These are phyloP conservation scores for Pachypsylla venusta DNA, from an alignment of 1,140 invertebrate genomes.

Conservation along the genomic window DNA sequence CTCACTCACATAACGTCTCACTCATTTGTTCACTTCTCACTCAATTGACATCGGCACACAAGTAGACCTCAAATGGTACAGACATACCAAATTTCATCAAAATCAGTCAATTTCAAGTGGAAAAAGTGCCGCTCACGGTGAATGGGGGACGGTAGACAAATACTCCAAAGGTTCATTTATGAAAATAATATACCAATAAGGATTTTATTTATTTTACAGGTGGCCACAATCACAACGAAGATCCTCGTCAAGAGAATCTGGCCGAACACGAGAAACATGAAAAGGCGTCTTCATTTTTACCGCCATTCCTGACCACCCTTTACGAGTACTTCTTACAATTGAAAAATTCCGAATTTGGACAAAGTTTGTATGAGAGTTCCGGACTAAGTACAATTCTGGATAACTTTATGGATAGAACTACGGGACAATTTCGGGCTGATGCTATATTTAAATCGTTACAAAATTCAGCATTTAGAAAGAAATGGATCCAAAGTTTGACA, in stretches of 20 bases:
- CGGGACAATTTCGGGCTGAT: slow-evolving; percentile 36
- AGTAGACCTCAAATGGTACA: too few species aligned
- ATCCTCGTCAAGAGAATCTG: slow-evolving; percentile 29
- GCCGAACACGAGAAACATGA: slow-evolving; percentile 38
- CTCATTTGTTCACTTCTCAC: too few species aligned
- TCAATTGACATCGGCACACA: too few species aligned
- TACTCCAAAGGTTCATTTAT: too few species aligned
- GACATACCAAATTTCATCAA: slow-evolving; percentile 35
- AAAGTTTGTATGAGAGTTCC: slow-evolving; percentile 51
- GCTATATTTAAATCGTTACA: slow-evolving; percentile 57
- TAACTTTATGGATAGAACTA: slow-evolving; percentile 39
- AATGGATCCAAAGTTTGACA: slow-evolving; percentile 58
- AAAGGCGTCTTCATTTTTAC: slow-evolving; percentile 44
- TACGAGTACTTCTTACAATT: slow-evolving; percentile 64
- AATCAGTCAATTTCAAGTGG: too few species aligned
- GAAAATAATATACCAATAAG: too few species aligned
- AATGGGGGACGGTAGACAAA: slow-evolving; percentile 38
- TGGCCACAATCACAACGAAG: slow-evolving; percentile 24
- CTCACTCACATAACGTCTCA: too few species aligned
- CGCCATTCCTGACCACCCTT: slow-evolving; percentile 53
- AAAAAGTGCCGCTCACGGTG: slow-evolving; percentile 45
- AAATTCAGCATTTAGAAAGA: slow-evolving; percentile 52
- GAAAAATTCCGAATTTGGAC: slow-evolving; percentile 56
- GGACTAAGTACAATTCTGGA: slow-evolving; percentile 47
- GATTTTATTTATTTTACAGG: slow-evolving; percentile 7